These are phyloP conservation scores for Eupeodes latifasciatus DNA, from an alignment of 2,888 invertebrate genomes.

Conservation along the genomic window DNA sequence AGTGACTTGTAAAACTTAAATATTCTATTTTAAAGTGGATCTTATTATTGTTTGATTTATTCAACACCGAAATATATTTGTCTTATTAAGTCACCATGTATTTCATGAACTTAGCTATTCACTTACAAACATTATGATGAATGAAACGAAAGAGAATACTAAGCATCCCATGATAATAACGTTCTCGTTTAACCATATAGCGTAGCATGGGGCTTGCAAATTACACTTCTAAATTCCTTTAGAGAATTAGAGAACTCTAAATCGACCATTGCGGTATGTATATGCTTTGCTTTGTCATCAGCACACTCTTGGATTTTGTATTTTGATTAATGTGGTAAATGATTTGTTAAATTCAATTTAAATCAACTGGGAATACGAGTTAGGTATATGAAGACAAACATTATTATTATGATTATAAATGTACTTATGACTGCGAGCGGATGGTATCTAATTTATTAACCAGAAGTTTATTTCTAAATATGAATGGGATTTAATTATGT, in stretches of 20 bases:
- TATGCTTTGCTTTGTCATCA: conserved; percentile 32
- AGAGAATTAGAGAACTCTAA: not conserved
- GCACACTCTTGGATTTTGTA: conserved; percentile 48
- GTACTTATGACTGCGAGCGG: not conserved
- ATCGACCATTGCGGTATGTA: not conserved
- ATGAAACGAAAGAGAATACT: conserved; percentile 29
- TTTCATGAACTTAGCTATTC: too few relatives aligned
- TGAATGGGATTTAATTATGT: too few relatives aligned
- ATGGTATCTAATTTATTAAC: not conserved
- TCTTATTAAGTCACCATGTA: too few relatives aligned
- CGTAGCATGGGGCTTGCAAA: too few relatives aligned
- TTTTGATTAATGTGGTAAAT: conserved; percentile 63
- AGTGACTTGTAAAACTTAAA: too few relatives aligned
- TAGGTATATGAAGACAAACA: not conserved
- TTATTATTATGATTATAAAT: not conserved
- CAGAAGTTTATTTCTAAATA: not conserved
- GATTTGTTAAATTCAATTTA: conserved; percentile 49
- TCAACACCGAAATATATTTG: too few relatives aligned
- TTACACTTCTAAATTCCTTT: not conserved
- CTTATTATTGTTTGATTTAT: too few relatives aligned
- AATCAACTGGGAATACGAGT: not conserved
- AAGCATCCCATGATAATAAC: conserved; percentile 29
- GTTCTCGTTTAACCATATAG: too few relatives aligned
- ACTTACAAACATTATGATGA: conserved; percentile 42
- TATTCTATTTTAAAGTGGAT: too few relatives aligned